A percentile compares a stretch with the other conserved stretches of the same genome.
Evolutionary conservation across 2,888 invertebrate genomes (phyloP).

Genomic region (Trachelus stipa): DNA sequence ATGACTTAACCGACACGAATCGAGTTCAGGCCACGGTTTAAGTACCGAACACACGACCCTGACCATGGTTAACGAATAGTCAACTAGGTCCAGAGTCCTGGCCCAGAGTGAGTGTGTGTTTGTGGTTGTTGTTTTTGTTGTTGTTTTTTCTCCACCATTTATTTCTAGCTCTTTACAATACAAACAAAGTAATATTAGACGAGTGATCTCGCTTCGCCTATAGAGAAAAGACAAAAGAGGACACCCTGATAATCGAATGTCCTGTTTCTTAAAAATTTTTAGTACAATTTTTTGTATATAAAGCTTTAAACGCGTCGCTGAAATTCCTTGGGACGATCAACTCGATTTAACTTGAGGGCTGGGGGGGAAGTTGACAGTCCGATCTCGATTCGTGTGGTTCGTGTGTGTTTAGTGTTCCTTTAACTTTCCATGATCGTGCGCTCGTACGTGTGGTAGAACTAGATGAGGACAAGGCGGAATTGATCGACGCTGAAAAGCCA

Average conservation of each 20-base stretch:
- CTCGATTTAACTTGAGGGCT: neutral
- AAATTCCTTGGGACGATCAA: neutral
- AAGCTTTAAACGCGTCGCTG: neutral
- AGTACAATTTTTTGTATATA: neutral
- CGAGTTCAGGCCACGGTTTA: neutral
- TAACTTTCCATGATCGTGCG: neutral
- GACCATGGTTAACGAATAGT: neutral
- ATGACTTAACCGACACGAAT: neutral
- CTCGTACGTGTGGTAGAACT: neutral
- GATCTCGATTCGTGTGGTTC: neutral
- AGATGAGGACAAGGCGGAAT: neutral
- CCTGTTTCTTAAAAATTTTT: neutral
- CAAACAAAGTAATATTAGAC: constrained; percentile 25
- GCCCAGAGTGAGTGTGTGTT: constrained; percentile 36
- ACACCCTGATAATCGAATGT: neutral
- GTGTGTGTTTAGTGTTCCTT: neutral
- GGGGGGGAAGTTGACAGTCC: neutral
- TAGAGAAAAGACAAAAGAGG: neutral
- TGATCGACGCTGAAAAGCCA: neutral
- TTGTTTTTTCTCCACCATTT: constrained; percentile 35
- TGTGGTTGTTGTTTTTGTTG: constrained; percentile 43
- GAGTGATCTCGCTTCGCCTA: neutral
- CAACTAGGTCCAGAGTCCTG: neutral
- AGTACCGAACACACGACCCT: neutral
- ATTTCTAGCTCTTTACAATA: constrained; percentile 42